Evolutionary conservation across 2,797 vertebrate genomes (phyloP), one percentile per base, ranked within the genome.

Genomic region (Acestrorhynchus altus): DNA sequence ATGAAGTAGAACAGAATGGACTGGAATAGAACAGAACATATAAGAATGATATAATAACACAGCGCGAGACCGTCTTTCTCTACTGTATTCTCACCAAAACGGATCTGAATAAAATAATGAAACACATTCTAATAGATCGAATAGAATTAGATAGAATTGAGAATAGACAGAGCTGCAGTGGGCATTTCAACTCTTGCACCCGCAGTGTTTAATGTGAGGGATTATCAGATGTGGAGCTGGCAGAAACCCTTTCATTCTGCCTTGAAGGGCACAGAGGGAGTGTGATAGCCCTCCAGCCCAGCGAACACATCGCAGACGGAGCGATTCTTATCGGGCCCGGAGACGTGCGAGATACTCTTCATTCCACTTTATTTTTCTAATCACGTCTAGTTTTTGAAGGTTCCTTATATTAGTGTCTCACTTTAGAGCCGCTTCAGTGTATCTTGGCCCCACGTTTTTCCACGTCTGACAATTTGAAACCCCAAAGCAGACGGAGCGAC

Each of bases 211-310:
- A 83, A 82, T 86, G 74, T 84, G 76, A 71, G 67, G 59, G 72
- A 82, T 86, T 89, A 91, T 92, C 90, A 88, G 90, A 90, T 92
- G 80, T 92, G 88, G 88, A 88, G 39, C 86, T 79, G 87, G 84
- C 83, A 86, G 59, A 78, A 81, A 80, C 63, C 60, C 40, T 56
- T 18, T 70, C 68, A 72, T 69, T 67, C 63, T 63, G 56, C 73
- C 77, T 86, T 79, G 61, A 81, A 81, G 73, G 86, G 60, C 40
- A 83, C 76, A 88, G 88, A 87, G 88, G 77, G 85, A 88, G 76
- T 72, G 76, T 76, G 87, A 92, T 83, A 81, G 46, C 63, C 56
- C 70, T 90, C 64, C 80, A 81, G 85, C 35, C 4, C 35, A 84
- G 86, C 84, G 83, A 87, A 22, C 79, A 57, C 87, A 87, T 93